Percentiles rank a stretch among this genome's conserved stretches.
Conservation (phyloP, 2,113 vertebrate genomes). For the Ictalurus punctatus region DNA sequence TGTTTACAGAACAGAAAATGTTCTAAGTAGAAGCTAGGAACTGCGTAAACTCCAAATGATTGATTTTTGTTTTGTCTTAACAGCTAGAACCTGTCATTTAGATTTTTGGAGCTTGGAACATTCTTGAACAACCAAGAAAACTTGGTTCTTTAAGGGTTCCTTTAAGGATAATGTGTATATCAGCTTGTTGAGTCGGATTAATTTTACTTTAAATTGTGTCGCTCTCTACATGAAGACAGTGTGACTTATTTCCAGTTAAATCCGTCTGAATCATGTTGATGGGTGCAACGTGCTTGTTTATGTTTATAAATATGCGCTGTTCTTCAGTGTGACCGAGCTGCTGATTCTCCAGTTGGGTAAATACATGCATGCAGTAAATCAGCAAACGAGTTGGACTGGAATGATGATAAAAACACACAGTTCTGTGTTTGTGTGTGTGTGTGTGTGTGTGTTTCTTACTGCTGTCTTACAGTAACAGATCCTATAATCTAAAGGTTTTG, state of each 20-base stretch:
- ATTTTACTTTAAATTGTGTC: neutral
- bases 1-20: no score
- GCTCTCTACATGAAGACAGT: neutral
- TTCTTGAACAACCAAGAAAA: neutral
- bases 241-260: neutral
- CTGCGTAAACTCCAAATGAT: neutral
- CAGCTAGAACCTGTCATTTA: neutral
- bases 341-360: neutral
- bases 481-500: neutral
- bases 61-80: neutral
- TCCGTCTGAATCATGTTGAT: neutral
- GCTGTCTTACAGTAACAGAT: neutral
- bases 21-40: neutral
- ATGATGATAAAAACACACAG: neutral
- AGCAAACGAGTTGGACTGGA: neutral
- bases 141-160: neutral
- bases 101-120: neutral
- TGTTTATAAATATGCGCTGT: neutral
- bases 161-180: neutral
- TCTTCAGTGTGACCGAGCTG: neutral
- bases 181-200: neutral
- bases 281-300: neutral
- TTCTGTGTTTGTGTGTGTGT: conserved; percentile 14
- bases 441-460: neutral
- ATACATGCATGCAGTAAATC: neutral